Conservation (phyloP, 1,140 invertebrate species). For the Hetaerina americana region DNA sequence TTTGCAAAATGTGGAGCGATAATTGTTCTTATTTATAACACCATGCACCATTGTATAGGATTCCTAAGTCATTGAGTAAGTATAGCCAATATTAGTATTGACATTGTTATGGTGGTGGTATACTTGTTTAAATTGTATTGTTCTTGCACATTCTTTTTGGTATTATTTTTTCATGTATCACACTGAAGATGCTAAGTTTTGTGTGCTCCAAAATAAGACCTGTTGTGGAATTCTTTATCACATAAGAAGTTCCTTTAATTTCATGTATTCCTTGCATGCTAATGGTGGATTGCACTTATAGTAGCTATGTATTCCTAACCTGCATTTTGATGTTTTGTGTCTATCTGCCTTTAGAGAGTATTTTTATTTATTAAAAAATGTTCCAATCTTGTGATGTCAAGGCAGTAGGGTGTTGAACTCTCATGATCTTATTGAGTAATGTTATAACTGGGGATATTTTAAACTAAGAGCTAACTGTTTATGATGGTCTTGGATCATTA, state of each 20-base stretch:
- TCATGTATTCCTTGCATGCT: too few species aligned
- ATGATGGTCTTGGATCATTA: too few species aligned
- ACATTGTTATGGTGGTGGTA: constrained; percentile 12
- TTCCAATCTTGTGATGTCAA: neutral
- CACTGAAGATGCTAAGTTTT: neutral
- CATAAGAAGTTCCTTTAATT: too few species aligned
- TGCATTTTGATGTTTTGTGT: neutral
- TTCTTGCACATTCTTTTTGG: neutral
- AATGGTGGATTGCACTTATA: neutral
- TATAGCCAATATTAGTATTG: constrained; percentile 12
- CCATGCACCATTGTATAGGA: constrained; percentile 14
- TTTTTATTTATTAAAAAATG: neutral
- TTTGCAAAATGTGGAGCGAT: constrained; percentile 12
- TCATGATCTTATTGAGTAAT: too few species aligned
- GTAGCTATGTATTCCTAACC: neutral
- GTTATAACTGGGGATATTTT: too few species aligned
- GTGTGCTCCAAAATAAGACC: too few species aligned
- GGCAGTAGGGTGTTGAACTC: neutral
- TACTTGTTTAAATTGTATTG: constrained; percentile 7
- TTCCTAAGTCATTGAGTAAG: constrained; percentile 13
- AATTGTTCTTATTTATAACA: constrained; percentile 16
- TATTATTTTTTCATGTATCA: neutral
- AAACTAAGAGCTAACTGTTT: too few species aligned
- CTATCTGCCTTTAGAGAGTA: neutral
- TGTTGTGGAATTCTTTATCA: too few species aligned